Percentiles rank a stretch among this genome's conserved stretches.
Evolutionary conservation across 2,113 vertebrate genomes (phyloP).

Genomic region (Aphyosemion australe): DNA sequence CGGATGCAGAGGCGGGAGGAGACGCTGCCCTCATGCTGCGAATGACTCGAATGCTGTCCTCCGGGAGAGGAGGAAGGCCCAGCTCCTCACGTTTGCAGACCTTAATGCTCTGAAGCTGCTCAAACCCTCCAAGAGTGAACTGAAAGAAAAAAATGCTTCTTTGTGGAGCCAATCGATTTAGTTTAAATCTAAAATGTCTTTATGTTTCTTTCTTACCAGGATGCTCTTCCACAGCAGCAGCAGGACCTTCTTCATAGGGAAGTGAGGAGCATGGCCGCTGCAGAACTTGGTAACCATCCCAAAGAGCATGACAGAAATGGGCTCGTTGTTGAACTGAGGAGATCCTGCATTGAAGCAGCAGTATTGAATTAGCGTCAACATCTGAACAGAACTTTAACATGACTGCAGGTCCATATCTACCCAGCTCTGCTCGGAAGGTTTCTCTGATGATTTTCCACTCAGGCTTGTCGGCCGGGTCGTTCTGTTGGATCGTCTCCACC

Average conservation of each 20-base stretch:
- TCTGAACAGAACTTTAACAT: background rate
- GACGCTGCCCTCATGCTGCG: constrained; percentile 96
- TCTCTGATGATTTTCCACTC: constrained; percentile 92
- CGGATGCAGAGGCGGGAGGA: constrained; percentile 93
- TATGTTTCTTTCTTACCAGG: constrained; percentile 81
- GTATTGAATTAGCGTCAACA: background rate
- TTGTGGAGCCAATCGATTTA: background rate
- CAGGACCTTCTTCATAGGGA: constrained; percentile 97
- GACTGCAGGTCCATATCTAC: constrained; percentile 64
- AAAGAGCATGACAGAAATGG: constrained; percentile 95
- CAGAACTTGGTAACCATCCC: constrained; percentile 98
- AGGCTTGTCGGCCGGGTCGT: constrained; percentile 86
- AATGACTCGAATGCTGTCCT: constrained; percentile 96
- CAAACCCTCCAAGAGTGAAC: constrained; percentile 96
- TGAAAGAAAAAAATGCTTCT: constrained; percentile 52
- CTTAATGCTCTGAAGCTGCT: constrained; percentile 93
- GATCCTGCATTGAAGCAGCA: constrained; percentile 78
- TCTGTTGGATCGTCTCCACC: constrained; percentile 92
- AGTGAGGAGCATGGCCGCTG: constrained; percentile 95
- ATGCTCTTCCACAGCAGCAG: constrained; percentile 95
- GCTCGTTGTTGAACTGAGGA: constrained; percentile 91
- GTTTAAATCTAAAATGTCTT: background rate
- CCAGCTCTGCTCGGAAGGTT: constrained; percentile 92
- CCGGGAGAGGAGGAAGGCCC: constrained; percentile 89
- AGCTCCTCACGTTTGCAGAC: constrained; percentile 84